phyloP scores from a whole-genome alignment of 2,113 vertebrate species.

The Pitta sordida region DNA sequence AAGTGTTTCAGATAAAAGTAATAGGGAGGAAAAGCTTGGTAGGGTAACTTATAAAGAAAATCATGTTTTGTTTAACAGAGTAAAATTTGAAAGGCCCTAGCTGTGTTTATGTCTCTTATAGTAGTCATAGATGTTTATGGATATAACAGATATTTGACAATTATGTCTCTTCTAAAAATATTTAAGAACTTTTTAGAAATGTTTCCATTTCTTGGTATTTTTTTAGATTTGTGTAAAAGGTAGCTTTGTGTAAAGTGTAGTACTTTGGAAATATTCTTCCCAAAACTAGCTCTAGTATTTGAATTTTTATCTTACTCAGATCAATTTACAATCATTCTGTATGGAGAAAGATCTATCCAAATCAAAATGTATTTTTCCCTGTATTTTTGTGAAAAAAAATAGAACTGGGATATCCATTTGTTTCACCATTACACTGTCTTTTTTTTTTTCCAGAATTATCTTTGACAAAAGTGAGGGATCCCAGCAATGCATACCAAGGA shows the following conservation, averaged over 20 bases:
- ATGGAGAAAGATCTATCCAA: background rate
- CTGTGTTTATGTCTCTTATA: background rate
- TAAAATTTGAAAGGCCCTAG: background rate
- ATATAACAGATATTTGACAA: background rate
- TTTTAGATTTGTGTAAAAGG: background rate
- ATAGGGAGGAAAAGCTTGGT: background rate
- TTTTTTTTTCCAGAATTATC: background rate
- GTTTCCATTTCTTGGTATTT: background rate
- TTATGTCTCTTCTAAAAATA: background rate
- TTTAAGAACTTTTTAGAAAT: background rate
- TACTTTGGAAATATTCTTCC: background rate
- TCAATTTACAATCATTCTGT: background rate
- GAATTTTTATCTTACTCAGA: background rate
- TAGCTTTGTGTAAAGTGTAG: background rate
- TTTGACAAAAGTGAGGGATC: background rate
- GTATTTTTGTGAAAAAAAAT: background rate
- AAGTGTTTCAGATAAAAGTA: background rate
- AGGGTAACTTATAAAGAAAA: background rate
- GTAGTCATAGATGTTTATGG: background rate
- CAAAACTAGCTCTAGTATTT: background rate
- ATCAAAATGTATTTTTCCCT: background rate
- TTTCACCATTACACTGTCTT: background rate
- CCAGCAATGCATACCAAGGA: background rate
- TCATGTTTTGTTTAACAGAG: background rate
- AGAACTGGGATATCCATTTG: background rate